phyloP scores from a whole-genome alignment of 1,140 invertebrate species.

The Scaptomyza graminum region DNA sequence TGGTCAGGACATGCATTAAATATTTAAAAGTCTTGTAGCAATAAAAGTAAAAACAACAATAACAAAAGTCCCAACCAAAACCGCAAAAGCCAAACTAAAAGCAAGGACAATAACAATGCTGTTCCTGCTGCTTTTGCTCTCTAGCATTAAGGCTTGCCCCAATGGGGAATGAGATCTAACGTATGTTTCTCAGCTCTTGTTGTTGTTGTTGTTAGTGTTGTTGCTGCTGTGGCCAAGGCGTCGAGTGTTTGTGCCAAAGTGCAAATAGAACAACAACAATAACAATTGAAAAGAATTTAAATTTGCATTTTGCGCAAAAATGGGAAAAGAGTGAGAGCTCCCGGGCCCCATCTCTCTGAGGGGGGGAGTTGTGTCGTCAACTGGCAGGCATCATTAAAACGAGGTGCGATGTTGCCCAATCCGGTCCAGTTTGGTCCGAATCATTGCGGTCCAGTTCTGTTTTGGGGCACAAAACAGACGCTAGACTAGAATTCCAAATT shows the following conservation, averaged over 20 bases:
- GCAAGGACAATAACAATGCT: slow-evolving; percentile 48
- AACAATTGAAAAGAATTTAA: slow-evolving; percentile 83
- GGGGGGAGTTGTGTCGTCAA: background rate
- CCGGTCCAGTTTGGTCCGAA: slow-evolving; percentile 12
- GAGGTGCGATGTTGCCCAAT: slow-evolving; percentile 42
- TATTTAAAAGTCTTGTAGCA: slow-evolving; percentile 69
- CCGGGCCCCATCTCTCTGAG: background rate
- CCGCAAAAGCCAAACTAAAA: slow-evolving; percentile 35
- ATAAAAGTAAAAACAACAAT: slow-evolving; percentile 58
- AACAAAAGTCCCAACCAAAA: slow-evolving; percentile 36
- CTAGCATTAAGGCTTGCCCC: slow-evolving; percentile 45
- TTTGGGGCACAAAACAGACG: slow-evolving; percentile 29
- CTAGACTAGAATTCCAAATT: slow-evolving; percentile 75
- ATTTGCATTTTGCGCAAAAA: slow-evolving; percentile 78
- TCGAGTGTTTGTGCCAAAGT: slow-evolving; percentile 75
- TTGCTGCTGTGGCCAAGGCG: slow-evolving; percentile 49
- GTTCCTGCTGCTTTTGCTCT: background rate
- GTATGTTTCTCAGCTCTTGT: slow-evolving; percentile 56
- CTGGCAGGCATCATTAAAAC: slow-evolving; percentile 62
- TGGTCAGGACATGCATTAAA: slow-evolving; percentile 44
- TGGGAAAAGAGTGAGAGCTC: slow-evolving; percentile 27
- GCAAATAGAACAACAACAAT: slow-evolving; percentile 81
- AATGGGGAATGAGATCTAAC: slow-evolving; percentile 71
- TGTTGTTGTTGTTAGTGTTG: slow-evolving; percentile 43
- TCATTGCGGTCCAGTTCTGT: slow-evolving; percentile 4